Base-by-base conservation (phyloP, 2,888 invertebrate genomes). In the Meta bourneti region DNA sequence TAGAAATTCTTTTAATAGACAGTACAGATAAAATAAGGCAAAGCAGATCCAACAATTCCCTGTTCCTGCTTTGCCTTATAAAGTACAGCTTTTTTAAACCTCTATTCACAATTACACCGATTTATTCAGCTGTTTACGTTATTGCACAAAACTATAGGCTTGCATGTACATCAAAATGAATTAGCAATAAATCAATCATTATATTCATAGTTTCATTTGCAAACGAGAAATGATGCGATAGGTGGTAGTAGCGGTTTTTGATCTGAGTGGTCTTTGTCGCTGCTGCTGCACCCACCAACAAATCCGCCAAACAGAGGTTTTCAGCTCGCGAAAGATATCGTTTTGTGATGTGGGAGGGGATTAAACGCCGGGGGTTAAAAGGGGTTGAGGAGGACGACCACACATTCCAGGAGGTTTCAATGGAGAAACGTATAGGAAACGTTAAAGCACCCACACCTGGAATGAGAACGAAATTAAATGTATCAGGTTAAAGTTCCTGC, bases 1-100 rank as follows among this genome's bases (percentile, higher is more conserved):
- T 92, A 92, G 92, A 92, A 92, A 92, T 87, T 89, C 77, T 92
- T 92, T 92, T 92, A 92, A 92, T 92, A 83, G 92, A 90, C 92
- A 92, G 86, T 90, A 90, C 92, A 92, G 83, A 87, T 92, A 92
- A 92, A 92, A 90, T 86, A 90, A 89, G 92, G 92, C 89, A 89
- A 92, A 89, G 88, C 89, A 89, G 92, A 89, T 85, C 79, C 89
- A 89, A 89, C 89, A 89, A 88, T 74, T 84, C 85, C 80, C 83
- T 77, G 83, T 85, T 75, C 81, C 87, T 83, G 92, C 91, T 91
- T 91, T 86, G 92, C 92, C 92, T 89, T 92, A 89, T 92, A 85
- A 61, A 85, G 80, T 92, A 91, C 91, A 91, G 88, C 86, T 89
- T 70, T 54, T 89, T 91, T 87, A 61, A 88, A 87, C 85, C 85